A percentile compares a stretch with the other conserved stretches of the same genome.
Conservation (phyloP, 2,888 invertebrate genomes). For the Panopea generosa region DNA sequence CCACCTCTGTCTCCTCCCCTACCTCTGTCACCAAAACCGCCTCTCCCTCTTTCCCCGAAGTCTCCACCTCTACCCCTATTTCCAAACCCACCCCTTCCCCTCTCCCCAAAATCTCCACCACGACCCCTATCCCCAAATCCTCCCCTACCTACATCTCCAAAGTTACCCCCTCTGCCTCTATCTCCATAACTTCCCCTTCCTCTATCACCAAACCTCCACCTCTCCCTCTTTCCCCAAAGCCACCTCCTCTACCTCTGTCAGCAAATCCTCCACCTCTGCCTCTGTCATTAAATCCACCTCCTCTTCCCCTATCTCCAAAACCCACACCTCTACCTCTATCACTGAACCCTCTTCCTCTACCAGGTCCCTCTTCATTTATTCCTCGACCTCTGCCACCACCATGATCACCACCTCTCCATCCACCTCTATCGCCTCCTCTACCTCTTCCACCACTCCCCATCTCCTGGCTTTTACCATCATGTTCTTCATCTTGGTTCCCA, state of each 20-base stretch:
- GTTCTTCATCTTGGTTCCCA: neutral
- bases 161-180: conserved; percentile 14
- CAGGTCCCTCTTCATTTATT: conserved; percentile 20
- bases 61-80: conserved; percentile 2
- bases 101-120: conserved; percentile 3
- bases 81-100: conserved; percentile 8
- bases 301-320: conserved; percentile 9
- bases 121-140: conserved; percentile 25
- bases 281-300: conserved; percentile 22
- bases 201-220: conserved; percentile 19
- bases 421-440: conserved; percentile 14
- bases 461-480: neutral
- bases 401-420: conserved; percentile 19
- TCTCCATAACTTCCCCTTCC: conserved; percentile 14
- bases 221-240: conserved; percentile 11
- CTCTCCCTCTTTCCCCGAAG: conserved; percentile 6
- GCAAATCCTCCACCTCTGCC: conserved; percentile 24
- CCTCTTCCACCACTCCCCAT: conserved; percentile 5
- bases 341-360: conserved; percentile 14
- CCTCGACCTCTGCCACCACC: conserved; percentile 9
- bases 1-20: conserved; percentile 5
- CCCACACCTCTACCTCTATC: conserved; percentile 22
- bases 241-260: conserved; percentile 12
- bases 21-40: conserved; percentile 9
- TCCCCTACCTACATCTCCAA: conserved; percentile 15